A percentile compares a stretch with the other conserved stretches of the same genome.
These are phyloP conservation scores for Neofelis nebulosa DNA, from an alignment of 2,113 vertebrate species.

Conservation along the genomic window DNA sequence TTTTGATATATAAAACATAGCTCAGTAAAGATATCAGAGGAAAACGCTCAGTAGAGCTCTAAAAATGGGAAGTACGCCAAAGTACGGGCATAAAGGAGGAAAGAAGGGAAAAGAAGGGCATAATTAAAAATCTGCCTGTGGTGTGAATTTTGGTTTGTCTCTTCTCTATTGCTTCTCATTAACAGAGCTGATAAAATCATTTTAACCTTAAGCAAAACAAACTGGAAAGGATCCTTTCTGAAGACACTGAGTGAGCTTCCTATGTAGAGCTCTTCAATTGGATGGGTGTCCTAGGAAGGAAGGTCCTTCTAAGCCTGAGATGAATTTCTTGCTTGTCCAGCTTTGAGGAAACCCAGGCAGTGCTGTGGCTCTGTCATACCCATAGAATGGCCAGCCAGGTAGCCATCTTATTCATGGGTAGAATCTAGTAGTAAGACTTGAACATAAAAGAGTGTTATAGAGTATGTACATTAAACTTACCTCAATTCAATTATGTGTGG, in stretches of 20 bases:
- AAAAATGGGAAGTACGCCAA: not conserved
- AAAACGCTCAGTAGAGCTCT: not conserved
- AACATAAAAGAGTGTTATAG: not conserved
- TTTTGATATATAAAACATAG: not conserved
- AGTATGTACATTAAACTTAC: not conserved
- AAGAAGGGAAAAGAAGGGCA: not conserved
- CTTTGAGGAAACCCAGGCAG: not conserved
- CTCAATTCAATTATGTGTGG: not conserved
- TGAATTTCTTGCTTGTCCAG: not conserved
- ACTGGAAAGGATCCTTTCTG: not conserved
- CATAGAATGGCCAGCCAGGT: not conserved
- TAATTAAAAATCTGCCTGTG: not conserved
- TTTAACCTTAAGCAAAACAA: not conserved
- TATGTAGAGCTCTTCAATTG: not conserved
- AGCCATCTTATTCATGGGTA: too few species aligned
- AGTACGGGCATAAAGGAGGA: not conserved
- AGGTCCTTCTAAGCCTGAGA: not conserved
- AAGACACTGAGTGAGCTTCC: not conserved
- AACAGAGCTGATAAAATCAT: not conserved
- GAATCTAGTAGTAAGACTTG: not conserved
- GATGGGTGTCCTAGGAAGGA: not conserved
- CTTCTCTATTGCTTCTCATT: not conserved
- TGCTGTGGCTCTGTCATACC: not conserved
- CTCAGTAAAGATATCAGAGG: not conserved
- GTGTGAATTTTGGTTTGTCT: not conserved